Percentiles rank a stretch among this genome's conserved stretches.
Evolutionary conservation across 2,113 vertebrate species (phyloP).

Genomic region (Caranx ignobilis): DNA sequence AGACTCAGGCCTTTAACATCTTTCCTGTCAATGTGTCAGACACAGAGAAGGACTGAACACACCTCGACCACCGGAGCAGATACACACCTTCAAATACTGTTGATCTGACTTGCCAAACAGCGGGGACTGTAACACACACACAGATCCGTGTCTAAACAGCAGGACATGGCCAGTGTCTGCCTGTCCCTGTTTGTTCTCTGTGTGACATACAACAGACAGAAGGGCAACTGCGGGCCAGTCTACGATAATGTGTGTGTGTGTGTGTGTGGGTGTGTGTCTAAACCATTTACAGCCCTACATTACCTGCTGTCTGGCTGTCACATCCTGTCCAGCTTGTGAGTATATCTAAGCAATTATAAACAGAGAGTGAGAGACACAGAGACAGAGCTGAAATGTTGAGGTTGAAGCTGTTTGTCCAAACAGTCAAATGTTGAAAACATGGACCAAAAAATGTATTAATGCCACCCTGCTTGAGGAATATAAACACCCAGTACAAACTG

Average conservation of each 20-base stretch:
- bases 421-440: conserved; percentile 14
- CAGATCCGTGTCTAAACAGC: conserved; percentile 49
- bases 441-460: background rate
- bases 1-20: background rate
- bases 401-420: background rate
- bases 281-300: conserved; percentile 35
- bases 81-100: conserved; percentile 11
- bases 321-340: conserved; percentile 12
- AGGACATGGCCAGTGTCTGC: conserved; percentile 58
- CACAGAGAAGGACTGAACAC: conserved; percentile 3
- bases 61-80: conserved; percentile 3
- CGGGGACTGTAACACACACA: conserved; percentile 12
- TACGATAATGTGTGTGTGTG: background rate
- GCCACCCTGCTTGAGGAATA: background rate
- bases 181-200: conserved; percentile 58
- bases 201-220: conserved; percentile 61
- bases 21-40: conserved; percentile 24
- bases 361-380: background rate
- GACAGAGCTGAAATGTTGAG: background rate
- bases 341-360: conserved; percentile 22
- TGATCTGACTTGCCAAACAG: conserved; percentile 41
- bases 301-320: conserved; percentile 39
- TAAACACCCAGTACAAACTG: background rate
- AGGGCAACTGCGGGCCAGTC: conserved; percentile 52
- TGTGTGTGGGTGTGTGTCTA: conserved; percentile 28